Percentiles rank a stretch among this genome's conserved stretches.
Evolutionary conservation across 1,140 invertebrate genomes (phyloP).

Genomic region (Dendrolimus punctatus): DNA sequence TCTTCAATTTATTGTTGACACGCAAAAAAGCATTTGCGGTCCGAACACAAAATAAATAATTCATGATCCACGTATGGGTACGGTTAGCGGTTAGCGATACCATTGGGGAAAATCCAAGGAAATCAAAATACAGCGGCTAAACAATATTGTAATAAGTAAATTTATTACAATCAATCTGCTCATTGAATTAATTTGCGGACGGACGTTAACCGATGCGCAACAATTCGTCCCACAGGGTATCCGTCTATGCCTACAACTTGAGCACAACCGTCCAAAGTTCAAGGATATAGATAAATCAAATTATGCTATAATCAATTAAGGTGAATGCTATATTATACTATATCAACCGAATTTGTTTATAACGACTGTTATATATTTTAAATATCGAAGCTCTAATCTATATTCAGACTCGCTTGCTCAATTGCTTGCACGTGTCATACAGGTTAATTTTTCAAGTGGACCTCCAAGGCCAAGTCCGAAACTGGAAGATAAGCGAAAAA

Average conservation of each 20-base stretch:
- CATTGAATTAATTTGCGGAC: constrained; percentile 15
- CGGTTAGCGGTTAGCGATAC: not conserved
- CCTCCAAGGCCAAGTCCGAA: too few relatives aligned
- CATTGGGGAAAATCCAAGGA: not conserved
- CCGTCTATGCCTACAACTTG: constrained; percentile 1
- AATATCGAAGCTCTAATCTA: too few relatives aligned
- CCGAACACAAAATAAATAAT: constrained; percentile 8
- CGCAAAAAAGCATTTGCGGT: not conserved
- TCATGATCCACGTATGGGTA: constrained; percentile 5
- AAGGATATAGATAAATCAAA: constrained; percentile 14
- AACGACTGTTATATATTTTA: too few relatives aligned
- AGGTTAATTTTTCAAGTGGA: too few relatives aligned
- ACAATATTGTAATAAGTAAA: too few relatives aligned
- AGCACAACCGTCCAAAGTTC: constrained; percentile 13
- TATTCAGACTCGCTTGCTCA: too few relatives aligned
- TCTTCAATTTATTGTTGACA: constrained; percentile 12
- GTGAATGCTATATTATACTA: too few relatives aligned
- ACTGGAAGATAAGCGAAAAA: too few relatives aligned
- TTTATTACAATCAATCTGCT: constrained; percentile 4
- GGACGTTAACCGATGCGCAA: constrained; percentile 16
- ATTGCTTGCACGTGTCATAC: too few relatives aligned
- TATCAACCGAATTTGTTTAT: too few relatives aligned
- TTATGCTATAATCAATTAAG: constrained; percentile 4
- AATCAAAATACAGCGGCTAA: too few relatives aligned
- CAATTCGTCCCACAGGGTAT: constrained; percentile 12